phyloP scores from a whole-genome alignment of 2,797 vertebrate genomes.

The Chaetodon trifasciatus region DNA sequence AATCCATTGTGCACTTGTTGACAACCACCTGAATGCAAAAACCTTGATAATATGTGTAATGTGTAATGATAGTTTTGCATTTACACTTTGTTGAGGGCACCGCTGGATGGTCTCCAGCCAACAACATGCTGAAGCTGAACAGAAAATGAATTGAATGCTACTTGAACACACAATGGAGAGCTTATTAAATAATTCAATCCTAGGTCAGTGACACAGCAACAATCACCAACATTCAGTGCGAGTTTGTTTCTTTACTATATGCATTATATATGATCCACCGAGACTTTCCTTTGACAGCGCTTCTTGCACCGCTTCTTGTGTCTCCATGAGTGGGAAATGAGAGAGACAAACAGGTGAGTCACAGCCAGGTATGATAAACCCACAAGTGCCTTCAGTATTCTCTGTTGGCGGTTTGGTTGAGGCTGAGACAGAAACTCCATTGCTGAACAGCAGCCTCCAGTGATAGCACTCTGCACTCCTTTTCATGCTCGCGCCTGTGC shows the following conservation, averaged over 20 bases:
- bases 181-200: constrained; percentile 30
- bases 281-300: constrained; percentile 13
- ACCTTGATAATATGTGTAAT: not conserved
- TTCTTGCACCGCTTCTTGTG: not conserved
- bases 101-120: not conserved
- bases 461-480: constrained; percentile 37
- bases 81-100: not conserved
- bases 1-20: not conserved
- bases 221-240: not conserved
- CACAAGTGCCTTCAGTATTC: constrained; percentile 34
- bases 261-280: constrained; percentile 36
- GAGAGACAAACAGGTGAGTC: constrained; percentile 29
- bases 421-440: constrained; percentile 40
- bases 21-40: not conserved
- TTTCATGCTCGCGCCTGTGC: constrained; percentile 37
- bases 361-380: constrained; percentile 49
- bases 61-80: too few relatives aligned
- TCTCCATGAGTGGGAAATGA: constrained; percentile 23
- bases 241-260: not conserved
- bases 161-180: not conserved
- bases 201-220: constrained; percentile 10
- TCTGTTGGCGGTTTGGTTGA: constrained; percentile 38
- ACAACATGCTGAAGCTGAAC: not conserved
- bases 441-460: constrained; percentile 43
- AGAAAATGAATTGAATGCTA: constrained; percentile 2